These are phyloP conservation scores for Sphaerophoria rueppellii DNA, from an alignment of 2,888 invertebrate genomes.

Conservation along the genomic window DNA sequence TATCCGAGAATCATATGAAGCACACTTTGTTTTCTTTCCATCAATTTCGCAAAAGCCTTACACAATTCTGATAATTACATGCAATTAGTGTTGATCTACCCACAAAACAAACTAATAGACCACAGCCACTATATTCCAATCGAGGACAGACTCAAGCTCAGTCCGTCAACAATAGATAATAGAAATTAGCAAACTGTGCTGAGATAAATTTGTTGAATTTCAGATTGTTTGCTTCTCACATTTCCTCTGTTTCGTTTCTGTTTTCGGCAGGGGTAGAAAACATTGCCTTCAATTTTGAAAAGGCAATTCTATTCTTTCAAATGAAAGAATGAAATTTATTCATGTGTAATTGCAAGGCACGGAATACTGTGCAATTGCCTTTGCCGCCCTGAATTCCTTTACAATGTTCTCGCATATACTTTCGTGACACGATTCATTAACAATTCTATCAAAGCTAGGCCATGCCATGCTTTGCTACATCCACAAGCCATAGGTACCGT, in stretches of 20 bases:
- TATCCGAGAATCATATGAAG: not conserved
- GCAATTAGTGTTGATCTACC: constrained; percentile 60
- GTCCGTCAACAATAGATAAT: not conserved
- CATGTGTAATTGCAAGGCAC: constrained; percentile 42
- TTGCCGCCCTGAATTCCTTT: constrained; percentile 43
- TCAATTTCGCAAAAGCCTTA: constrained; percentile 36
- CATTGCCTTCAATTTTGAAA: constrained; percentile 24
- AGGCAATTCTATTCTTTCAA: constrained; percentile 47
- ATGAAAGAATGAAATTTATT: constrained; percentile 32
- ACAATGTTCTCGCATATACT: constrained; percentile 29
- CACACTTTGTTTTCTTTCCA: constrained; percentile 1
- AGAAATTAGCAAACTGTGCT: constrained; percentile 24
- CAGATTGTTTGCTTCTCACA: constrained; percentile 56
- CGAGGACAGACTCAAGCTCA: constrained; percentile 33
- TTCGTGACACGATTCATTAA: constrained; percentile 64
- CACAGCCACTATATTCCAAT: constrained; percentile 31
- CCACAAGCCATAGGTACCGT: not conserved
- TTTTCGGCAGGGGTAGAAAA: constrained; percentile 13
- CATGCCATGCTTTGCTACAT: constrained; percentile 6
- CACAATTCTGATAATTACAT: constrained; percentile 67
- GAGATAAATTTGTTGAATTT: constrained; percentile 38
- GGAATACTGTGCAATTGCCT: not conserved
- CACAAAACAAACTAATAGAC: constrained; percentile 58
- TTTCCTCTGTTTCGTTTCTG: constrained; percentile 16
- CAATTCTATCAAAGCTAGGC: constrained; percentile 42